phyloP scores from a whole-genome alignment of 2,113 vertebrate genomes.

The Panthera leo region DNA sequence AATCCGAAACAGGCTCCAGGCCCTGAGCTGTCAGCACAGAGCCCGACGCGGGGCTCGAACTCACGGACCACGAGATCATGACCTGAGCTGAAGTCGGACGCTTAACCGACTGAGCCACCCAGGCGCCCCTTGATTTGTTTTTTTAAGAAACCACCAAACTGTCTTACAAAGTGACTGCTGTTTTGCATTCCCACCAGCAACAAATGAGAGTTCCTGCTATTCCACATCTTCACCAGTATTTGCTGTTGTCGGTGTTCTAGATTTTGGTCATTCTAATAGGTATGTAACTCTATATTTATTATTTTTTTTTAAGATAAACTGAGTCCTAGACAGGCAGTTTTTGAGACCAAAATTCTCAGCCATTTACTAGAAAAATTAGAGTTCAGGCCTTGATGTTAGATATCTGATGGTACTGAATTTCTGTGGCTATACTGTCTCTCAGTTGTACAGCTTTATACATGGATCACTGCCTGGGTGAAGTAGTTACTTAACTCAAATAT shows the following conservation, averaged over 20 bases:
- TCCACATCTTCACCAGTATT: background rate
- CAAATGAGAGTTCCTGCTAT: background rate
- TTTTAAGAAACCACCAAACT: background rate
- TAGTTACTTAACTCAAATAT: conserved; percentile 31
- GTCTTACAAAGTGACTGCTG: background rate
- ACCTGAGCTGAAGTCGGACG: too few species aligned
- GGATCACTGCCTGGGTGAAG: background rate
- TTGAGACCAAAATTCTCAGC: background rate
- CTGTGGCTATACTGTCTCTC: background rate
- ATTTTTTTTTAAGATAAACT: background rate
- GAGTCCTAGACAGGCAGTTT: background rate
- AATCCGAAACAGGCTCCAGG: too few species aligned
- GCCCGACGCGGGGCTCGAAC: too few species aligned
- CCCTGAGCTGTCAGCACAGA: too few species aligned
- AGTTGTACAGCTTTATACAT: background rate
- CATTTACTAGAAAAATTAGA: background rate
- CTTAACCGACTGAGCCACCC: too few species aligned
- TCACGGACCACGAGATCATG: too few species aligned
- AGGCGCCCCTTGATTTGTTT: background rate
- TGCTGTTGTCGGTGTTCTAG: background rate
- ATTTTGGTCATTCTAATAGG: background rate
- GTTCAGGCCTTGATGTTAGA: background rate
- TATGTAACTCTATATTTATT: background rate
- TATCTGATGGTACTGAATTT: background rate
- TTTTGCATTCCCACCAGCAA: background rate